Conservation (phyloP, 2,113 vertebrate species). For the Nycticryphes semicollaris region DNA sequence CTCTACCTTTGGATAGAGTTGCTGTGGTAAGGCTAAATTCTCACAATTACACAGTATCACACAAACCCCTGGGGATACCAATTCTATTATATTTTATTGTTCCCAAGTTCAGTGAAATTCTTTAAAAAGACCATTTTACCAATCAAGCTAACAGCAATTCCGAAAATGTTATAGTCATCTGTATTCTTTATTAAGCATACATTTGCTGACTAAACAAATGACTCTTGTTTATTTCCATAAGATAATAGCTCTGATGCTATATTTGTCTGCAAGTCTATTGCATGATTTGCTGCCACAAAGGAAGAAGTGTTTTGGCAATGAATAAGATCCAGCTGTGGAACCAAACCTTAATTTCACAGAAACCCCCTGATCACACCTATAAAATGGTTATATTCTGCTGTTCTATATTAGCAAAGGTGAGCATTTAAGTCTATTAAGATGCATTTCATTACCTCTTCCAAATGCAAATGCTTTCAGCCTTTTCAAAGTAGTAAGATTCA, state of each 20-base stretch:
- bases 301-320: constrained; percentile 15
- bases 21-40: constrained; percentile 2
- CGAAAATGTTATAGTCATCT: constrained; percentile 27
- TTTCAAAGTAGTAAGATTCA: constrained; percentile 69
- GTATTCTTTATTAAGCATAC: constrained; percentile 55
- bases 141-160: constrained; percentile 29
- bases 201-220: constrained; percentile 62
- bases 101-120: constrained; percentile 27
- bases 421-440: constrained; percentile 67
- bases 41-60: constrained; percentile 28
- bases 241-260: constrained; percentile 7
- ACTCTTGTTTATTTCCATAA: constrained; percentile 46
- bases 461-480: constrained; percentile 67
- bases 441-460: constrained; percentile 53
- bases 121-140: constrained; percentile 22
- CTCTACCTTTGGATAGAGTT: constrained; percentile 4
- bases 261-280: background rate
- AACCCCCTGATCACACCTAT: constrained; percentile 7
- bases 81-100: constrained; percentile 50
- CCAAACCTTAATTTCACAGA: constrained; percentile 15
- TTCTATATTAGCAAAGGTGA: constrained; percentile 25
- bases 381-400: constrained; percentile 29
- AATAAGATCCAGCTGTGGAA: constrained; percentile 5
- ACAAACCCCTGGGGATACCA: background rate
- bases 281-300: constrained; percentile 1